Base-by-base conservation (phyloP, 2,797 vertebrate species). In the Pitangus sulphuratus region DNA sequence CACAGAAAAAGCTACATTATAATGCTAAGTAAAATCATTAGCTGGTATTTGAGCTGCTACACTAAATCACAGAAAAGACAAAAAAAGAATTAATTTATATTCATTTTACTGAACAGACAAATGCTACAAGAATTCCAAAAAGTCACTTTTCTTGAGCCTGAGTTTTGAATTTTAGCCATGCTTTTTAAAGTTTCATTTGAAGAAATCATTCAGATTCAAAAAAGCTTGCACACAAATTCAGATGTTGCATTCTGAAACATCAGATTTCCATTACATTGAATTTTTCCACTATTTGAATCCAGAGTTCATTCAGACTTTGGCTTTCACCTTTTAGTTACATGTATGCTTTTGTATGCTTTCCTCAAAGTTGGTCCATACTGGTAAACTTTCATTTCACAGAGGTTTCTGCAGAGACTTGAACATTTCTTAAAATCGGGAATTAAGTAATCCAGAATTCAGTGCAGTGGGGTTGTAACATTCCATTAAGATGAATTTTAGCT, bases 31-130 rank as follows among this genome's bases (percentile, higher is more conserved):
- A 77, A 88, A 94, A 88, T 74, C 44, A 68, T 82, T 70, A 82
- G 64, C 40, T 48, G 30, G 44, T 74, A 86, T 93, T 77, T 87
- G 66, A 95, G 87, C 44, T 70, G 56, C 54, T 88, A 79, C 22
- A 54, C 51, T 80, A 84, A 72, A 79, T 82, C 70, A 94, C 66
- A 87, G 48, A 86, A 90, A 89, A 89, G 22, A 94, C 70, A 93
- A 93, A 80, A 56, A 74, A 80, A 79, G 21, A 94, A 91, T 81
- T 86, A 88, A 90, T 90, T 94, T 69, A 75, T 72, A 81, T 81
- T 51, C 20, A 66, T 90, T 89, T 77, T 80, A 83, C 48, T 51
- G 56, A 88, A 88, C 9, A 87, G 45, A 87, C 1, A 7, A 89
- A 91, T 79, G 30, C n/a, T 69, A 45, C 3, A 48, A 42, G 14